Conservation (phyloP, 2,113 vertebrate species). For the Carollia perspicillata region DNA sequence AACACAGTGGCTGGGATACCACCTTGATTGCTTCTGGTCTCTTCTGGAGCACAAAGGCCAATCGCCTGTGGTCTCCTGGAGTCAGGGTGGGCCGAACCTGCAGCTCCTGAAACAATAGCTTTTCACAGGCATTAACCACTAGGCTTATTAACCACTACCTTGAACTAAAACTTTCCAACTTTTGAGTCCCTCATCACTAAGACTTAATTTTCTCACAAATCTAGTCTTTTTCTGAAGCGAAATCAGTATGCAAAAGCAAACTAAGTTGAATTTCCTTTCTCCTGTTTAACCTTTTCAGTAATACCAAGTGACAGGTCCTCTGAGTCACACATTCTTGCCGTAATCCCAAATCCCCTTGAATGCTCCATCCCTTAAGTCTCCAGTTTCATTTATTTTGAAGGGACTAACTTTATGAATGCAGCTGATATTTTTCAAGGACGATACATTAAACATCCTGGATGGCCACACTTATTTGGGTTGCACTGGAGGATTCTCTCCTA, state of each 20-base stretch:
- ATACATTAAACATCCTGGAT: conserved; percentile 9
- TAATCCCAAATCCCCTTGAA: neutral
- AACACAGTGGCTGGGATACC: no score
- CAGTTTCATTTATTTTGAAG: neutral
- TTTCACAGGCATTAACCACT: no score
- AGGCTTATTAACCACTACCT: no score
- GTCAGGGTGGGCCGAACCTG: no score
- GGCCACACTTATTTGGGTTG: neutral
- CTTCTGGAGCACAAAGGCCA: no score
- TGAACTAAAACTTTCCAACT: no score
- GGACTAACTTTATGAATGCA: neutral
- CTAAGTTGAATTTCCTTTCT: conserved; percentile 45
- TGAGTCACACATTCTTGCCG: neutral
- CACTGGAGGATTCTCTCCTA: neutral
- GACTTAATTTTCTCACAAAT: neutral
- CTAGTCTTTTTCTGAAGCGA: neutral
- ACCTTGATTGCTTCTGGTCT: no score
- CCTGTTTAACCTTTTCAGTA: conserved; percentile 45
- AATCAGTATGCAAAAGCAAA: conserved; percentile 53
- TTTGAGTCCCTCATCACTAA: neutral
- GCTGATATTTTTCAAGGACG: neutral
- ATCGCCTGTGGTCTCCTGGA: no score
- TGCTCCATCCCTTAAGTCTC: neutral
- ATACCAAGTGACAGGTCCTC: conserved; percentile 16
- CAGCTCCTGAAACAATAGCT: no score